A percentile compares a stretch with the other conserved stretches of the same genome.
Conservation (phyloP, 2,113 vertebrate species). For the Hippocampus mohnikei region DNA sequence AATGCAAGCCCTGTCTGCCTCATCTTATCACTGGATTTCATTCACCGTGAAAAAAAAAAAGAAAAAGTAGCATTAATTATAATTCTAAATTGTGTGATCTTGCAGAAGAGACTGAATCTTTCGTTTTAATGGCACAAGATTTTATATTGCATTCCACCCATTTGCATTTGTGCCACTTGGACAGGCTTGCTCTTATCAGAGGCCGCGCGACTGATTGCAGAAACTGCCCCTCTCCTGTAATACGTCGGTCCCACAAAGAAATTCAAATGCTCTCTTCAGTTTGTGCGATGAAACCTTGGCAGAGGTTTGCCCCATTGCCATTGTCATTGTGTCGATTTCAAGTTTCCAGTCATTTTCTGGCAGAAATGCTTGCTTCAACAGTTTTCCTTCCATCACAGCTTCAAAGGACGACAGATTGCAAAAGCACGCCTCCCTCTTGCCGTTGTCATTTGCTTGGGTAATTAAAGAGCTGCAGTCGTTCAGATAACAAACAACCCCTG, state of each 20-base stretch:
- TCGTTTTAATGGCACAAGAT: too few species aligned
- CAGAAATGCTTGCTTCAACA: conserved; percentile 23
- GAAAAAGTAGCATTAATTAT: too few species aligned
- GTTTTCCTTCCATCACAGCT: conserved; percentile 45
- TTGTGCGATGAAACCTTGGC: background rate
- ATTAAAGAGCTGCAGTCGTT: conserved; percentile 43
- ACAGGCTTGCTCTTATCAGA: background rate
- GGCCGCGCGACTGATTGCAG: background rate
- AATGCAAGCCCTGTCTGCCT: too few species aligned
- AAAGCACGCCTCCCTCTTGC: conserved; percentile 41
- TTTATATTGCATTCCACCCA: background rate
- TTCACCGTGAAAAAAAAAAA: too few species aligned
- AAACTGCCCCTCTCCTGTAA: background rate
- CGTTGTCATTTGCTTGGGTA: conserved; percentile 49
- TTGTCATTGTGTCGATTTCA: conserved; percentile 26
- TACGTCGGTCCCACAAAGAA: background rate
- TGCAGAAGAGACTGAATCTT: too few species aligned
- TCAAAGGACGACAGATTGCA: conserved; percentile 37
- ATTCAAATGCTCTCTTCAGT: background rate
- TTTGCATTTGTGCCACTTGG: background rate
- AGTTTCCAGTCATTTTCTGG: conserved; percentile 29
- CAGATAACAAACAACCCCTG: conserved; percentile 27
- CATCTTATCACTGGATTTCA: too few species aligned
- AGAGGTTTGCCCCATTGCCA: background rate
- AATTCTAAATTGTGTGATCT: too few species aligned